Base-by-base conservation (phyloP, 2,113 vertebrate genomes). In the Cricetomys ansorgei region DNA sequence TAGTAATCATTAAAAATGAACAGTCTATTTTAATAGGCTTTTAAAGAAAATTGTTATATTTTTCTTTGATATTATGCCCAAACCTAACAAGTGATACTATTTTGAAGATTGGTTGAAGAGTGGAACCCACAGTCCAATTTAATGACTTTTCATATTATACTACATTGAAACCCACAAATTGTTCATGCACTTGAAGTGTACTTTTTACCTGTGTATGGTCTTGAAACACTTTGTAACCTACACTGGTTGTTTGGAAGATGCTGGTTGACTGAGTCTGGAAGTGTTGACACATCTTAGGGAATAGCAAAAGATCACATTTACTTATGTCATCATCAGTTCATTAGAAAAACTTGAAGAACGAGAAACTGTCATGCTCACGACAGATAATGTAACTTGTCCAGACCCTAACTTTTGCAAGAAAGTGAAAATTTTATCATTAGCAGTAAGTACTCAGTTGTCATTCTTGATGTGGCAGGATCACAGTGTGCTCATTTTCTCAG, bases 211-310 rank as follows among this genome's bases (percentile, higher is more conserved):
- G 27, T 29, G 3, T 13, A 34, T 65, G 37, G 10, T 10, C 89
- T 67, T 85, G 21, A 84, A 91, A 57, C 11, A 48, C 90, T 73
- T 96, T 40, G 1, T 45, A 64, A 67, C 5, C 6, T 69, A 15
- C 48, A 23, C 10, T 86, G 31, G 62, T 72, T 50, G 19, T 89
- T 96, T n/a, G 17, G 27, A 96, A 96, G 77, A 83, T 50, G 31
- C 45, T 48, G 12, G 19, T 69, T 83, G 27, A 65, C 12, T 70
- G 62, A 79, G 11, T 67, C 91, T 96, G 45, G 29, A 91, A 67
- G 45, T 87, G 27, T 73, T 88, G 31, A 40, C 23, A 31, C 2
- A 43, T 91, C 40, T 90, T 84, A 59, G 59, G 34, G 31, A 83
- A 5, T 59, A 77, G 80, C 13, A 65, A 77, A 87, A 95, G 57